Evolutionary conservation across 2,113 vertebrate species (phyloP), one percentile per base, ranked within the genome.

Genomic region (Hemiprocne comata): DNA sequence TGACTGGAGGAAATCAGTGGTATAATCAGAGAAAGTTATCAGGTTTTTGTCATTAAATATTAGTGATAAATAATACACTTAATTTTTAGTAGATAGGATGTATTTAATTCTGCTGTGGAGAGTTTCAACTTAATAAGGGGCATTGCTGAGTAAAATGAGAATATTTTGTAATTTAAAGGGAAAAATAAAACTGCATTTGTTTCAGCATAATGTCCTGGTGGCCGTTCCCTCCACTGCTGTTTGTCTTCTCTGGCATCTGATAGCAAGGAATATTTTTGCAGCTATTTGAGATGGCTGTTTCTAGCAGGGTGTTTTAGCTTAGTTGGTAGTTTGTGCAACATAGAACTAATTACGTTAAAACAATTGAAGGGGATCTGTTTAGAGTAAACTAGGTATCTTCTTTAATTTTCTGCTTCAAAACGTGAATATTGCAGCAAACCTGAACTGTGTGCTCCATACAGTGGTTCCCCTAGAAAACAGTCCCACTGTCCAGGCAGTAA

Each of bases 21-120:
- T 95, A 95, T 98, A 96, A 98, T 98, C 96, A 8, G 97, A 89
- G 97, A 97, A 97, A 97, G 94, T 98, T 98, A 97, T 95, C 98
- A 96, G 97, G 69, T 97, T 97, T 97, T 97, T 96, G 97, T 98
- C 98, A 98, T 98, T 98, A 98, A 98, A 97, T 98, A 97, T 98
- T 98, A 98, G 97, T 97, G 97, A 98, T 98, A 98, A 98, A 98
- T 98, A 98, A 98, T 94, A 93, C 94, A 94, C 97, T 97, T 98
- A 96, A 95, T 97, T 98, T 95, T 93, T 93, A 98, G 97, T 77
- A 96, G 97, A 97, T 96, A 93, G 97, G 97, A 97, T 71, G 86
- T 97, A 96, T 97, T 98, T 98, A 98, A 98, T 98, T 98, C 97
- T 95, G 97, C 97, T 97, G 94, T 78, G 96, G 89, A 86, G 97